Evolutionary conservation across 2,888 invertebrate genomes (phyloP).

Genomic region (Cantharis lateralis): DNA sequence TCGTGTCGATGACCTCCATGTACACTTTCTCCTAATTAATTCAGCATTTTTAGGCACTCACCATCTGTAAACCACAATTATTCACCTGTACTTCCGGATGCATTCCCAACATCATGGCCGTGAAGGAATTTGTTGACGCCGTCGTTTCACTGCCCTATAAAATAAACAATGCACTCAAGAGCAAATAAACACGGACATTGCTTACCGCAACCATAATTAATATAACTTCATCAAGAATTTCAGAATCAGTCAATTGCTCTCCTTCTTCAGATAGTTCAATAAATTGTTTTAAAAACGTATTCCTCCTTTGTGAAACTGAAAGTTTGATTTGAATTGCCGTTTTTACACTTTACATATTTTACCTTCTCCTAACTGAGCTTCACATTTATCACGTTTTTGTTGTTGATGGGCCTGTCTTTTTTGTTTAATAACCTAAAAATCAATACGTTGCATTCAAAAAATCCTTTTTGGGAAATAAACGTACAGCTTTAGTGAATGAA

Average conservation of each 20-base stretch:
- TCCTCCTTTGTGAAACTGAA: slow-evolving; percentile 31
- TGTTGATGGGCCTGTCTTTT: background rate
- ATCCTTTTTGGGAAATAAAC: background rate
- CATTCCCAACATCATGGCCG: slow-evolving; percentile 40
- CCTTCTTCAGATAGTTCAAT: slow-evolving; percentile 42
- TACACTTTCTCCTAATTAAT: slow-evolving; percentile 19
- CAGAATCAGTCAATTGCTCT: slow-evolving; percentile 17
- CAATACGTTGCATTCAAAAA: background rate
- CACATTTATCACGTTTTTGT: background rate
- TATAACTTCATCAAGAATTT: slow-evolving; percentile 30
- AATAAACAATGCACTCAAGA: background rate
- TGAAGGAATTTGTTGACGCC: slow-evolving; percentile 39
- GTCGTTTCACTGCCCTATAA: slow-evolving; percentile 45
- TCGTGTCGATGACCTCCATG: slow-evolving; percentile 24
- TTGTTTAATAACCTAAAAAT: background rate
- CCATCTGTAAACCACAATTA: background rate
- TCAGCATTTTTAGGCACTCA: background rate
- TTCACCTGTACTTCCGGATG: slow-evolving; percentile 42
- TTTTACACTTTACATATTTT: too few relatives aligned
- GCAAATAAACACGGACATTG: too few relatives aligned
- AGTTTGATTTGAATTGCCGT: too few relatives aligned
- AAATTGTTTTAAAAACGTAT: slow-evolving; percentile 57
- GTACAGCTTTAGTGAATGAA: background rate
- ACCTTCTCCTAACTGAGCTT: slow-evolving; percentile 57
- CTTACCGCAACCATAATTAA: slow-evolving; percentile 31